phyloP scores from a whole-genome alignment of 2,888 invertebrate species.

The Xestobium rufovillosum region DNA sequence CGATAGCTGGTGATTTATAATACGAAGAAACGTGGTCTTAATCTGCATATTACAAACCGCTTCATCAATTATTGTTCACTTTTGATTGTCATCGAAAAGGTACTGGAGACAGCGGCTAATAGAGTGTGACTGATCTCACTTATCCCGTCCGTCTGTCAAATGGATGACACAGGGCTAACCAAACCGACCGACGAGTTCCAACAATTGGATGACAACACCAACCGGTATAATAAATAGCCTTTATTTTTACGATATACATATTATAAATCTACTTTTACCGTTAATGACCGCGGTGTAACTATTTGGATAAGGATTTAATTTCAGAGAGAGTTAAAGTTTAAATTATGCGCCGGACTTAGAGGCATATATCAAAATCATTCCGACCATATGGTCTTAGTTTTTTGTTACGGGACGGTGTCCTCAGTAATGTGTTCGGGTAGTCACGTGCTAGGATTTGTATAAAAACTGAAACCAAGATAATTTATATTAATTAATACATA shows the following conservation, averaged over 20 bases:
- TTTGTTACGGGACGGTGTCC: too few relatives aligned
- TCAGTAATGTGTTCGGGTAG: too few relatives aligned
- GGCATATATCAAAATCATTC: too few relatives aligned
- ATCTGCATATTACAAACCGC: conserved; percentile 2
- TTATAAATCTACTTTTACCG: conserved; percentile 19
- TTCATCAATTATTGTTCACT: conserved; percentile 2
- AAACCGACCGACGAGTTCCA: too few relatives aligned
- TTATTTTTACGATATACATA: conserved; percentile 8
- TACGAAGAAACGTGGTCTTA: background rate
- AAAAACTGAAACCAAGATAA: too few relatives aligned
- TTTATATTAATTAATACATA: too few relatives aligned
- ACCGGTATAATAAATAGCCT: conserved; percentile 2
- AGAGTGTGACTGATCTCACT: conserved; percentile 3
- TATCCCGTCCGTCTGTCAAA: conserved; percentile 2
- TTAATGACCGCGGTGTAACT: conserved; percentile 21
- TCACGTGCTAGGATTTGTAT: too few relatives aligned
- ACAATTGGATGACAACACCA: conserved; percentile 2
- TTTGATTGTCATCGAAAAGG: background rate
- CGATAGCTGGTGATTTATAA: too few relatives aligned
- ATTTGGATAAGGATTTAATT: conserved; percentile 21
- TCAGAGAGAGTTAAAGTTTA: conserved; percentile 17
- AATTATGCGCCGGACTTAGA: conserved; percentile 16
- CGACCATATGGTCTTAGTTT: too few relatives aligned
- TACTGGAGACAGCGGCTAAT: conserved; percentile 6
- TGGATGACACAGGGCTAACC: background rate